Conservation (phyloP, 1,140 invertebrate species). For the Gyrodactylus bullatarudis region DNA sequence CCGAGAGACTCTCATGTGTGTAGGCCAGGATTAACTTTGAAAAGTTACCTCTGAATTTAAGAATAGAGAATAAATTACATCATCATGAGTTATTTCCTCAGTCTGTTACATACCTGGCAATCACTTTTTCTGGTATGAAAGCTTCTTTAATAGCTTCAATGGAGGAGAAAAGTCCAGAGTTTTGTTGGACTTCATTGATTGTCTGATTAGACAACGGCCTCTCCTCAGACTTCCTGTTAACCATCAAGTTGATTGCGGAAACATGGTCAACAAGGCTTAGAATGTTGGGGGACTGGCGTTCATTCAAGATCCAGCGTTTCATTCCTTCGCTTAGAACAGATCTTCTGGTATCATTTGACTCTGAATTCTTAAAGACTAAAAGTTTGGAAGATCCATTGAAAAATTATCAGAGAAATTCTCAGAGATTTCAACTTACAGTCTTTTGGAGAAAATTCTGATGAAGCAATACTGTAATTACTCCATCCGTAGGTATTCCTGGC, state of each 20-base stretch:
- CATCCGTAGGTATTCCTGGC: background rate
- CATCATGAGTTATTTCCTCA: too few species aligned
- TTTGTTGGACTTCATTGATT: background rate
- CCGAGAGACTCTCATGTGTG: background rate
- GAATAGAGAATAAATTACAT: too few species aligned
- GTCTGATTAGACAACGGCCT: background rate
- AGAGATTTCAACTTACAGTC: background rate
- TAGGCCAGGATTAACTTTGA: background rate
- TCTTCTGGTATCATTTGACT: background rate
- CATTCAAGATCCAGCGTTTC: background rate
- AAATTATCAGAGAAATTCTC: too few species aligned
- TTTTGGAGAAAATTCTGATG: background rate
- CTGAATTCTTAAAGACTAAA: background rate
- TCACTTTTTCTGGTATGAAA: background rate
- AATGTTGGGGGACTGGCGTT: background rate
- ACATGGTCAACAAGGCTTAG: background rate
- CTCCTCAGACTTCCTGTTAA: background rate
- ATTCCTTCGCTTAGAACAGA: background rate
- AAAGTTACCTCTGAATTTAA: background rate
- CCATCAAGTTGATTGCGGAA: background rate
- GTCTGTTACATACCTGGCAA: background rate
- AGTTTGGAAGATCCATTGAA: too few species aligned
- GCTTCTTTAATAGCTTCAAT: background rate
- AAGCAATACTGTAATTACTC: background rate
- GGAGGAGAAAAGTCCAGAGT: background rate